These are phyloP conservation scores for Phytoseiulus persimilis DNA, from an alignment of 2,888 invertebrate genomes.

Conservation along the genomic window DNA sequence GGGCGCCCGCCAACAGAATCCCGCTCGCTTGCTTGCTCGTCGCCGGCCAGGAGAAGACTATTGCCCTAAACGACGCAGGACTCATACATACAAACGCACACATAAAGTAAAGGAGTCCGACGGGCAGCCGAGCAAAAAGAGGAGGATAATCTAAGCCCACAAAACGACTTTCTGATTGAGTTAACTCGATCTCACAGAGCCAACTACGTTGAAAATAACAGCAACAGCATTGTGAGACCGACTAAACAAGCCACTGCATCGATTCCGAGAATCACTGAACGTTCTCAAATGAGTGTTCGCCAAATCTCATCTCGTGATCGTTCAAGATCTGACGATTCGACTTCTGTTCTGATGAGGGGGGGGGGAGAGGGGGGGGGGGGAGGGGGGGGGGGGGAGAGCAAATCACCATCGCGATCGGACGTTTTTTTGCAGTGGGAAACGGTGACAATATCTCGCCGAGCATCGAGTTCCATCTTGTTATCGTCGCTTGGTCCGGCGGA, in stretches of 20 bases:
- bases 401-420: too few relatives aligned
- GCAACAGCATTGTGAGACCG: background rate
- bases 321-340: background rate
- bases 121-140: background rate
- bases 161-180: background rate
- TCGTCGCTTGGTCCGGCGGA: too few relatives aligned
- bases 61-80: background rate
- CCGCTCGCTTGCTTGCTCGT: background rate
- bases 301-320: background rate
- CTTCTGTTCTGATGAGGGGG: background rate
- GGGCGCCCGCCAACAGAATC: background rate
- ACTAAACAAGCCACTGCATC: background rate
- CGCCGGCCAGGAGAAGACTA: background rate
- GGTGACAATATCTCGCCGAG: too few relatives aligned
- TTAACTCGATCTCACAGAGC: background rate
- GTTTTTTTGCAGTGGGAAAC: too few relatives aligned
- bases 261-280: background rate
- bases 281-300: background rate
- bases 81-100: background rate
- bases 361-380: too few relatives aligned
- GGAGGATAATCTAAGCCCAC: background rate
- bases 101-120: background rate
- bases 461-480: too few relatives aligned
- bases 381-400: too few relatives aligned
- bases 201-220: background rate